Conservation (phyloP, 1,140 invertebrate genomes). For the Hormaphis cornu region DNA sequence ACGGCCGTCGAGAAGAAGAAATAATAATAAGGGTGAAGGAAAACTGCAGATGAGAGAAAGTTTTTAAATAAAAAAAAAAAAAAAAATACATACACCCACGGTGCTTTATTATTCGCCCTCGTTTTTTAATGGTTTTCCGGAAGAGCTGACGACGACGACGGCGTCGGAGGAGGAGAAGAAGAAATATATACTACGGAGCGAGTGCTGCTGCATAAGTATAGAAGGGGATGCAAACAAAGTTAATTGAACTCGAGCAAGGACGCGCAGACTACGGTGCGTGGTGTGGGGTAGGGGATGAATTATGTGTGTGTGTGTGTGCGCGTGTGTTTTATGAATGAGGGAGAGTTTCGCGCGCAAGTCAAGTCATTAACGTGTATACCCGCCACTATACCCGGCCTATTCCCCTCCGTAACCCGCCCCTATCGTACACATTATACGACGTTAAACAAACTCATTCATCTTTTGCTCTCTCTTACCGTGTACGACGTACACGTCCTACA, state of each 20-base stretch:
- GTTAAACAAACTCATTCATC: slow-evolving; percentile 29
- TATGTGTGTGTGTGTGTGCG: background rate
- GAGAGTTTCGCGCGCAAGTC: slow-evolving; percentile 29
- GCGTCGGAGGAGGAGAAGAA: background rate
- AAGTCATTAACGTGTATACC: slow-evolving; percentile 18
- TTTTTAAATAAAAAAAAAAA: slow-evolving; percentile 27
- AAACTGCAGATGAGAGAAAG: slow-evolving; percentile 22
- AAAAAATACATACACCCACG: background rate
- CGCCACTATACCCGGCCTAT: slow-evolving; percentile 13
- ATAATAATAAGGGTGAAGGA: slow-evolving; percentile 10
- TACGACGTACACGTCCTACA: no score
- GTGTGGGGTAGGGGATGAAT: background rate
- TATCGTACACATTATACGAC: no score
- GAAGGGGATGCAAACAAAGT: slow-evolving; percentile 24
- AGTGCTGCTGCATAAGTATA: no score
- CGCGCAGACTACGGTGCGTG: background rate
- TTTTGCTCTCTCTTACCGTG: slow-evolving; percentile 3
- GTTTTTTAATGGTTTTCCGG: slow-evolving; percentile 21
- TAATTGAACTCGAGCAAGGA: slow-evolving; percentile 24
- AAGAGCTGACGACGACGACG: background rate
- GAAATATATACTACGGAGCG: no score
- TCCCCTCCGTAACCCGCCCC: no score
- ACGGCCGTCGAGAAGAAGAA: slow-evolving; percentile 18
- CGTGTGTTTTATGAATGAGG: slow-evolving; percentile 25
- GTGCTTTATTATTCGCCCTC: slow-evolving; percentile 27